phyloP scores from a whole-genome alignment of 2,113 vertebrate species.

The Trochalopteron elliotii region DNA sequence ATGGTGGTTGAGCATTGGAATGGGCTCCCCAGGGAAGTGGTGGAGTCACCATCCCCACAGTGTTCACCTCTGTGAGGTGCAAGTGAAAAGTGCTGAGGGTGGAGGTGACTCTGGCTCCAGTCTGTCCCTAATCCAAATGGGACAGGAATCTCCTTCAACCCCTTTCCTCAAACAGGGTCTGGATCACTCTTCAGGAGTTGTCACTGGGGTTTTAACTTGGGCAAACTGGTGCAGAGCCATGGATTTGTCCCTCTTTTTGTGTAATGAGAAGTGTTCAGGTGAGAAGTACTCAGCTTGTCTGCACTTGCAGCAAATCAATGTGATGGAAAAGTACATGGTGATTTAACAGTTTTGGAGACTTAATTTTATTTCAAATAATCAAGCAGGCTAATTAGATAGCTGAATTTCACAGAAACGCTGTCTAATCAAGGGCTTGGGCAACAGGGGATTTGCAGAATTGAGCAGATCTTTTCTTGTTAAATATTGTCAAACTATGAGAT shows the following conservation, averaged over 20 bases:
- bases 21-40: neutral
- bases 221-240: neutral
- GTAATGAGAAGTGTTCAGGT: neutral
- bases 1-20: neutral
- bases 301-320: neutral
- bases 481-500: neutral
- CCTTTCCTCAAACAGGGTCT: neutral
- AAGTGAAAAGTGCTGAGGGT: neutral
- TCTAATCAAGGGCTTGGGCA: neutral
- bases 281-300: neutral
- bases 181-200: rapidly evolving
- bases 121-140: neutral
- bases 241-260: neutral
- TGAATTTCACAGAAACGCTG: neutral
- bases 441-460: neutral
- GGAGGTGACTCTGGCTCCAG: neutral
- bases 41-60: neutral
- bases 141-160: too few species aligned
- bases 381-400: neutral
- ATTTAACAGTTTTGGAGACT: neutral
- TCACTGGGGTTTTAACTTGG: neutral
- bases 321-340: neutral
- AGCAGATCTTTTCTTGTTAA: neutral
- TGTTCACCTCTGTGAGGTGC: neutral
- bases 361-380: constrained; percentile 4